phyloP scores from a whole-genome alignment of 1,140 invertebrate genomes.

The Eurosta solidaginis region DNA sequence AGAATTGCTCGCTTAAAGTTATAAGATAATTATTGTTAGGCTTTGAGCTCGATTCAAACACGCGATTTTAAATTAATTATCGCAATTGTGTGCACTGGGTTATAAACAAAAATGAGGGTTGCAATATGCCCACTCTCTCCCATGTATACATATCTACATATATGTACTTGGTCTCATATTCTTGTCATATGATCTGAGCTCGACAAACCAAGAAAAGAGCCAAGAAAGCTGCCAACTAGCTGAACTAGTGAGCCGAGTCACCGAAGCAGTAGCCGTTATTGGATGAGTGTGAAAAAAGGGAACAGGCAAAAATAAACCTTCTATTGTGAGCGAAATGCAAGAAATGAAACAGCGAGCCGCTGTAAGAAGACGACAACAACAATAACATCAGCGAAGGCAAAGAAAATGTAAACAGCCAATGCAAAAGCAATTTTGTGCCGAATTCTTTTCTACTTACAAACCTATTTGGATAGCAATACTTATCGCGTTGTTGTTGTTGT shows the following conservation, averaged over 20 bases:
- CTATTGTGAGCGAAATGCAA: background rate
- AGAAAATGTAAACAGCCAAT: conserved; percentile 18
- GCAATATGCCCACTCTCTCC: background rate
- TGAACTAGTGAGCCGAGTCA: conserved; percentile 20
- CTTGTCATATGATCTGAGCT: background rate
- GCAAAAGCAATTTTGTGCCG: conserved; percentile 11
- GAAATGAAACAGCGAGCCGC: background rate
- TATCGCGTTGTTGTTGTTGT: conserved; percentile 9
- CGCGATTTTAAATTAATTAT: too few relatives aligned
- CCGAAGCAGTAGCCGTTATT: conserved; percentile 22
- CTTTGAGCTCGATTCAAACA: too few relatives aligned
- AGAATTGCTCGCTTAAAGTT: too few relatives aligned
- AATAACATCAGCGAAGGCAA: background rate
- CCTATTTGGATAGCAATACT: background rate
- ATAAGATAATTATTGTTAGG: too few relatives aligned
- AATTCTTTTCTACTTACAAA: background rate
- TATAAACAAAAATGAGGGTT: background rate
- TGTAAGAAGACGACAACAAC: conserved; percentile 1
- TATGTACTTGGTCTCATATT: background rate
- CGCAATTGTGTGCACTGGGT: background rate
- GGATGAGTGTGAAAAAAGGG: background rate
- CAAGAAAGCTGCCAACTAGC: background rate
- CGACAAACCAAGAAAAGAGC: background rate
- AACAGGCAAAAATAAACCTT: background rate
- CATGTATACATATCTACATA: too few relatives aligned